phyloP scores from a whole-genome alignment of 2,113 vertebrate genomes.

The Gavialis gangeticus region DNA sequence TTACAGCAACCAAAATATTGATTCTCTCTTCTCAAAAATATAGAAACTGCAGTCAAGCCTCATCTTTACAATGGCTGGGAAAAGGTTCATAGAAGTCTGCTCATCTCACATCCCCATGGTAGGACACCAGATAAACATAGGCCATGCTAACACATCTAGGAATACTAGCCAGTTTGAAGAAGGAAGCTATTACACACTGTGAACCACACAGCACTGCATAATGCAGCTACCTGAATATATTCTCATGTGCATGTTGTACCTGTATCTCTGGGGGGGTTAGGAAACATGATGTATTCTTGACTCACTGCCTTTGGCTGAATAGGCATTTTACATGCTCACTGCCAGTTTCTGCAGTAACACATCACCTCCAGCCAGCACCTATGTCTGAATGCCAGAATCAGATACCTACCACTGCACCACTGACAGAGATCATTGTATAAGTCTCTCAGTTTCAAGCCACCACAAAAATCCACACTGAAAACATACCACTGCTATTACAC shows the following conservation, averaged over 20 bases:
- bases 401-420: neutral
- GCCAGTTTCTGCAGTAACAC: neutral
- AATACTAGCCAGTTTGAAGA: neutral
- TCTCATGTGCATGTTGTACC: accelerated
- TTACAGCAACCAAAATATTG: neutral
- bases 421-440: neutral
- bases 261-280: neutral
- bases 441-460: accelerated
- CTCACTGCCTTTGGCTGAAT: neutral
- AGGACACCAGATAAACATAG: too few relatives aligned
- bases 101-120: neutral
- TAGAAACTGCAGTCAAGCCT: neutral
- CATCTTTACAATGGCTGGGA: neutral
- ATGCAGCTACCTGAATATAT: accelerated
- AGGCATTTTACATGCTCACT: neutral
- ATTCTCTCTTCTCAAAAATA: neutral
- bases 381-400: neutral
- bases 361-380: neutral
- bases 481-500: neutral
- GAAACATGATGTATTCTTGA: neutral
- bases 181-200: neutral
- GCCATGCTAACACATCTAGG: neutral
- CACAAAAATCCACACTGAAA: neutral
- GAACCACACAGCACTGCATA: neutral
- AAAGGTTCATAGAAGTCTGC: neutral